Percentiles rank a stretch among this genome's conserved stretches.
These are phyloP conservation scores for Pseudomyrmex gracilis DNA, from an alignment of 1,140 invertebrate species.

Conservation along the genomic window DNA sequence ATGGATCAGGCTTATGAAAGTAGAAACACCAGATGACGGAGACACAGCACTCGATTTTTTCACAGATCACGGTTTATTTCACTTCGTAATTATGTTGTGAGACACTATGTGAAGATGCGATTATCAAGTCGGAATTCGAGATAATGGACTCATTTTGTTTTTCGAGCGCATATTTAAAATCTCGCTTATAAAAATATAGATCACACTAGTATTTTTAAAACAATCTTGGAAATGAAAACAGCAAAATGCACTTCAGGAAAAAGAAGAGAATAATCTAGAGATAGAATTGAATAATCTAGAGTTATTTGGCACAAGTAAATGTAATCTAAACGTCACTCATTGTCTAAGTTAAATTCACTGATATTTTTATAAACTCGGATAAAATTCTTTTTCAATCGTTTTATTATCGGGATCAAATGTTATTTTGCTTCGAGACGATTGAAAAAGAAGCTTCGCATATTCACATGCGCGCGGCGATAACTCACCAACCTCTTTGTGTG, in stretches of 20 bases:
- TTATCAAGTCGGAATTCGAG: not conserved
- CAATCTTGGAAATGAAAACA: not conserved
- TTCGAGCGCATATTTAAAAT: not conserved
- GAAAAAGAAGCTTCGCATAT: too few species aligned
- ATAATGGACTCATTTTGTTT: not conserved
- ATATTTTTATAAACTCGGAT: too few species aligned
- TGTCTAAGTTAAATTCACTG: too few species aligned
- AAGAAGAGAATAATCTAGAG: too few species aligned
- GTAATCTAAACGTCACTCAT: too few species aligned
- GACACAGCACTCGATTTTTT: not conserved
- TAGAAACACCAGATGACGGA: slow-evolving; percentile 26
- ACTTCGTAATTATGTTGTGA: not conserved
- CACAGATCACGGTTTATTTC: not conserved
- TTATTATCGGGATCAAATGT: too few species aligned
- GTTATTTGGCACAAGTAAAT: not conserved
- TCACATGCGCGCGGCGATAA: too few species aligned
- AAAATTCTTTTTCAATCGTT: too few species aligned
- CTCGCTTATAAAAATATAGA: too few species aligned
- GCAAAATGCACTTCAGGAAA: not conserved
- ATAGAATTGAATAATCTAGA: slow-evolving; percentile 15
- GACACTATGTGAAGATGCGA: not conserved
- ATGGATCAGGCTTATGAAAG: slow-evolving; percentile 15
- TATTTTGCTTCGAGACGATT: too few species aligned
- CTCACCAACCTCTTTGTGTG: too few species aligned
- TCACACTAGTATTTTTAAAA: slow-evolving; percentile 1